Base-by-base conservation (phyloP, 2,888 invertebrate species). In the Metalampra italica region DNA sequence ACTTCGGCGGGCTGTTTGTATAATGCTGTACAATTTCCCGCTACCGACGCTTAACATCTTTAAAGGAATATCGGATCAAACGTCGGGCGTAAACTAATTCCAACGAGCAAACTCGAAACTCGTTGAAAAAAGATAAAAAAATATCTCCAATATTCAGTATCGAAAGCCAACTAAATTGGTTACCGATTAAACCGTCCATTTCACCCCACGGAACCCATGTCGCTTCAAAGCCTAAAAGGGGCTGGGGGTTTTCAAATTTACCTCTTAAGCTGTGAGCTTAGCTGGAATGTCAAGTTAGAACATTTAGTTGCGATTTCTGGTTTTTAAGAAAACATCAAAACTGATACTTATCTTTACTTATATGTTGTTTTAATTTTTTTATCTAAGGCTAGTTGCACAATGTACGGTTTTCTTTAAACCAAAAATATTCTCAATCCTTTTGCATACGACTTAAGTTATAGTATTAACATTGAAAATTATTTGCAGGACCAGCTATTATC, bases 41-140 rank as follows among this genome's bases (percentile, higher is more conserved):
- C 61, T 65, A 60, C 71, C 70, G 65, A 60, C 69, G 69, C 67
- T 79, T 78, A 78, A 83, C 79, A 76, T 80, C 78, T 80, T 86
- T 80, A 85, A 79, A 79, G 81, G 83, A 83, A 84, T 88, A 84
- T 79, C 81, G 78, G 81, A 88, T 88, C 82, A 86, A 88, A 87
- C 82, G 43, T 34, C 40, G 66, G 75, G 68, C 71, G 85, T 80
- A 87, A 87, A 89, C 89, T 85, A 87, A 89, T 88, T 87, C 74
- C 82, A 68, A 55, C 63, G 78, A 79, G 85, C 78, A 83, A 88
- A 88, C 85, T 85, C 72, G 67, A 72, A 81, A 78, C 78, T 78
- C 75, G 63, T 60, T 76, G 73, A 72, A 83, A 81, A 39, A 75
- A 69, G 66, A 60, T 32, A 68, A 78, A 78, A n/a, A 80, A 82